phyloP scores from a whole-genome alignment of 2,113 vertebrate species.

The Oreochromis aureus region DNA sequence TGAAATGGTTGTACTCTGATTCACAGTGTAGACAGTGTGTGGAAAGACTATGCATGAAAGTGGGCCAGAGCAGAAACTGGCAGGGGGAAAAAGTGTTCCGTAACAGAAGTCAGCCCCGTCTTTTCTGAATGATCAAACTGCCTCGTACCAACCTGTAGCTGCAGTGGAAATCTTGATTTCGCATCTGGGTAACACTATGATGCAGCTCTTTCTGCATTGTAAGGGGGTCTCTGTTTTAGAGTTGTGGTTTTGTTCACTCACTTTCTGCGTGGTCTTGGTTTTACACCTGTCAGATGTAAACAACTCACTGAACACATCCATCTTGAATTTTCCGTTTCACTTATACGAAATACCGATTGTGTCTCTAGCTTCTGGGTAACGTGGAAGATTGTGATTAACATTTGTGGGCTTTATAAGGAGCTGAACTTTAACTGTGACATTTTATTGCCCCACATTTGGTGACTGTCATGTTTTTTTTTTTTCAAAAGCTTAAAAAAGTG shows the following conservation, averaged over 20 bases:
- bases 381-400: not conserved
- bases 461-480: not conserved
- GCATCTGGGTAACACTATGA: not conserved
- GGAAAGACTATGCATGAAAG: slow-evolving; percentile 7
- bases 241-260: not conserved
- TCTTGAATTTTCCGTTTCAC: not conserved
- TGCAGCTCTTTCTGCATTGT: not conserved
- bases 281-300: not conserved
- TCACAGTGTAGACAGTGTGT: not conserved
- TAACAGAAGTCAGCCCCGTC: not conserved
- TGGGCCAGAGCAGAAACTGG: not conserved
- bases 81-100: not conserved
- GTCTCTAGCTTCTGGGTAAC: not conserved
- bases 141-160: not conserved
- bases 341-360: not conserved
- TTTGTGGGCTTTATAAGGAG: not conserved
- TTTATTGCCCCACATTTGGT: rapidly evolving
- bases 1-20: not conserved
- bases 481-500: not conserved
- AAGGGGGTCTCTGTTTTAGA: not conserved
- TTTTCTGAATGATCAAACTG: not conserved
- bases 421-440: not conserved
- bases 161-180: not conserved
- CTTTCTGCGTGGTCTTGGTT: not conserved
- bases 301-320: not conserved